Evolutionary conservation across 2,113 vertebrate species (phyloP).

Genomic region (Limanda limanda): DNA sequence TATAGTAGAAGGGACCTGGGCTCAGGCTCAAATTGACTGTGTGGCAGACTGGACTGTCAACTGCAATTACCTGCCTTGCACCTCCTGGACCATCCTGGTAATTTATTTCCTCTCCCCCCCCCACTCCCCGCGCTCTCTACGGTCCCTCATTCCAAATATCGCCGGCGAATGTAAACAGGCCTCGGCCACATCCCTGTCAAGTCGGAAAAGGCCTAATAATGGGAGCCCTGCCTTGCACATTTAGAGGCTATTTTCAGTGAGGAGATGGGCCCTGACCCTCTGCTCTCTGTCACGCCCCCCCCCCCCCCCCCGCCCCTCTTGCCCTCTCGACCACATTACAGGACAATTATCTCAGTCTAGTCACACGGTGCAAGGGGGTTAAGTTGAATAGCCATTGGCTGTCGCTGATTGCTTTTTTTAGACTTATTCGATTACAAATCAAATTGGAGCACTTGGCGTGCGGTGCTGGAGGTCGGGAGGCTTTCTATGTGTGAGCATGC

Average conservation of each 20-base stretch:
- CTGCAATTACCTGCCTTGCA: slow-evolving; percentile 88
- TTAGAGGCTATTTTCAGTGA: slow-evolving; percentile 73
- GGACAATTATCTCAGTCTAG: slow-evolving; percentile 73
- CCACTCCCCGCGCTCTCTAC: slow-evolving; percentile 30
- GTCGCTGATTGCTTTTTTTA: slow-evolving; percentile 66
- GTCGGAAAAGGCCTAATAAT: slow-evolving; percentile 72
- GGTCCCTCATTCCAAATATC: slow-evolving; percentile 70
- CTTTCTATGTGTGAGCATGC: not conserved
- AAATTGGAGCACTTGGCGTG: slow-evolving; percentile 53
- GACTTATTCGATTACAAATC: slow-evolving; percentile 75
- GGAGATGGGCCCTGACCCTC: slow-evolving; percentile 64
- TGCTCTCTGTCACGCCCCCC: slow-evolving; percentile 35
- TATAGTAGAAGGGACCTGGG: slow-evolving; percentile 85
- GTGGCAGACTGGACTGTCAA: slow-evolving; percentile 91
- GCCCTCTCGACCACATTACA: slow-evolving; percentile 69
- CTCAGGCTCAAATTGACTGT: slow-evolving; percentile 94
- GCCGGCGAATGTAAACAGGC: slow-evolving; percentile 71
- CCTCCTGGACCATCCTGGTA: slow-evolving; percentile 85
- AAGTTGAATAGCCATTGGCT: slow-evolving; percentile 65
- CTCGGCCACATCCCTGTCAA: slow-evolving; percentile 69
- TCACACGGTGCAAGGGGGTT: slow-evolving; percentile 59
- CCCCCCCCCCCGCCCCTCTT: slow-evolving; percentile 35
- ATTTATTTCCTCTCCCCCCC: slow-evolving; percentile 70
- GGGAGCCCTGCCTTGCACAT: slow-evolving; percentile 69
- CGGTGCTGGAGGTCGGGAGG: slow-evolving; percentile 11